Percentiles rank a stretch among this genome's conserved stretches.
These are phyloP conservation scores for Furnarius figulus DNA, from an alignment of 2,113 vertebrate genomes.

Conservation along the genomic window DNA sequence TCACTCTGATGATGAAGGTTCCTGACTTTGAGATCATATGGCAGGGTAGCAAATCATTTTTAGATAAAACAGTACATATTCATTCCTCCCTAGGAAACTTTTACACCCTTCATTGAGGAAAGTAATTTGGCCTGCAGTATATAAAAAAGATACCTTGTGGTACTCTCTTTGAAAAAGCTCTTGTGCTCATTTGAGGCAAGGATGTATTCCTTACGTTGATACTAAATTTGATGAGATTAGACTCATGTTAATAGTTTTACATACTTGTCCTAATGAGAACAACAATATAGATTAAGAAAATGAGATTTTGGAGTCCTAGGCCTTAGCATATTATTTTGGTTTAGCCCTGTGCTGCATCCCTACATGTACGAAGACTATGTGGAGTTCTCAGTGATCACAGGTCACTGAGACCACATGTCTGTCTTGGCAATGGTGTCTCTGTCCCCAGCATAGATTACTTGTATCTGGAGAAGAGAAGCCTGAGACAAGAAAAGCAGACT, in stretches of 20 bases:
- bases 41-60: background rate
- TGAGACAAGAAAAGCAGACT: background rate
- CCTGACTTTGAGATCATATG: background rate
- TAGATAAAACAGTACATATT: background rate
- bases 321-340: background rate
- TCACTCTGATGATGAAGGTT: background rate
- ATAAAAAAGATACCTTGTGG: background rate
- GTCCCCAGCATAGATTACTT: background rate
- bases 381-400: background rate
- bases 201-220: constrained; percentile 12
- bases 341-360: background rate
- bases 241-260: background rate
- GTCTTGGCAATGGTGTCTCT: background rate
- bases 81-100: background rate
- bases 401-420: background rate
- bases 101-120: background rate
- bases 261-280: background rate
- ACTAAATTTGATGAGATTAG: constrained; percentile 10
- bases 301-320: background rate
- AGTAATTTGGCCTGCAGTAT: background rate
- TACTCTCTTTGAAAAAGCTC: constrained; percentile 1
- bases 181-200: background rate
- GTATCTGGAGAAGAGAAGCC: background rate
- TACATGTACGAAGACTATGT: background rate
- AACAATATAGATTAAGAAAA: background rate